A percentile compares a stretch with the other conserved stretches of the same genome.
Conservation (phyloP, 2,888 invertebrate species). For the Lacanobia wlatinum region DNA sequence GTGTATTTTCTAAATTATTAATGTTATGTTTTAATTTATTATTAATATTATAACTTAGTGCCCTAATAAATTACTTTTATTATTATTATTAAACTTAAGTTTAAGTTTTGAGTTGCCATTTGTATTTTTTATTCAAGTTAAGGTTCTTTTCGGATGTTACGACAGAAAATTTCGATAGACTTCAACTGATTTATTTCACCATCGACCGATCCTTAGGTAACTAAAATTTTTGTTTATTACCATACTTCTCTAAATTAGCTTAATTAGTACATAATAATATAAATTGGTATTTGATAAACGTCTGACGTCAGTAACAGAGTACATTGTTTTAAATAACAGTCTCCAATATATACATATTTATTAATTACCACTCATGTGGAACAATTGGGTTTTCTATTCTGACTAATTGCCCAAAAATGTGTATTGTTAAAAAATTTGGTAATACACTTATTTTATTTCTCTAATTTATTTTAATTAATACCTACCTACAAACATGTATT, state of each 20-base stretch:
- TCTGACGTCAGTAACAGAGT: constrained; percentile 30
- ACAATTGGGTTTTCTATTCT: constrained; percentile 14
- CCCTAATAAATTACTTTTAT: no score
- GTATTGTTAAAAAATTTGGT: not conserved
- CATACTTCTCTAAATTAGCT: not conserved
- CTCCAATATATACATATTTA: constrained; percentile 10
- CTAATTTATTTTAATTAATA: not conserved
- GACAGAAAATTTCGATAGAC: no score
- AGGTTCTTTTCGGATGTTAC: no score
- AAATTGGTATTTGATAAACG: constrained; percentile 28
- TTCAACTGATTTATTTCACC: no score
- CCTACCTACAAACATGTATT: not conserved
- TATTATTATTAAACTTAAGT: no score
- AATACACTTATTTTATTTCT: not conserved
- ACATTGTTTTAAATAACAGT: constrained; percentile 4
- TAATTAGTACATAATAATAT: constrained; percentile 18
- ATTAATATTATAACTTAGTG: no score
- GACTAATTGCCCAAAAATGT: not conserved
- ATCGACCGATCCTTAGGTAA: not conserved
- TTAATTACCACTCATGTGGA: not conserved
- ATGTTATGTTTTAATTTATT: no score
- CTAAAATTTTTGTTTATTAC: not conserved
- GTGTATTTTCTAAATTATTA: no score
- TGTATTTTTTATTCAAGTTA: no score
- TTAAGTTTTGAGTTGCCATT: no score